Evolutionary conservation across 2,113 vertebrate genomes (phyloP).

Genomic region (Misgurnus mizolepis): DNA sequence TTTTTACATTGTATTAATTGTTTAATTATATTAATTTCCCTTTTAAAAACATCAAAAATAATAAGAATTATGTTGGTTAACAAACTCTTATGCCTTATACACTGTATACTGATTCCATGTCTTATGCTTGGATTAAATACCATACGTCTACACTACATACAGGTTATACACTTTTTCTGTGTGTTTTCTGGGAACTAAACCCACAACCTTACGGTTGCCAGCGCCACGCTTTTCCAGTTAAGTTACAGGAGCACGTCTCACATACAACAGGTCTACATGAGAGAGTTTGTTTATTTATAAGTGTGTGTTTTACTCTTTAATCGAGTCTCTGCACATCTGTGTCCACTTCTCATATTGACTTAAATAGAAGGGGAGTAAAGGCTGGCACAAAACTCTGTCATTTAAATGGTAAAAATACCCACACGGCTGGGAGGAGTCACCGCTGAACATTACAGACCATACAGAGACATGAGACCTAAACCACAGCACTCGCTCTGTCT

Average conservation of each 20-base stretch:
- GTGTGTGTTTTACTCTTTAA: conserved; percentile 51
- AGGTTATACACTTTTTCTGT: no score
- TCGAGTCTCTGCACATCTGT: conserved; percentile 69
- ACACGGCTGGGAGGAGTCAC: conserved; percentile 58
- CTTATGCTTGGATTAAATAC: no score
- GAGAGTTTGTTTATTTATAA: conserved; percentile 10
- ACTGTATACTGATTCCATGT: no score
- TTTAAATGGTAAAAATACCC: conserved; percentile 75
- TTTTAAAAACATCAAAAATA: no score
- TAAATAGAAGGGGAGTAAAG: conserved; percentile 70
- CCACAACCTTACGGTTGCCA: no score
- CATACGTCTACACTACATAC: no score
- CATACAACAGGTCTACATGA: neutral
- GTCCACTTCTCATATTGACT: conserved; percentile 58
- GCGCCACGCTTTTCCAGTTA: no score
- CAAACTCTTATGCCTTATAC: no score
- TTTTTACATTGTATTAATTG: no score
- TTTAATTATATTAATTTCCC: no score
- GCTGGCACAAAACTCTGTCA: conserved; percentile 70
- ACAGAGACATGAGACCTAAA: conserved; percentile 9
- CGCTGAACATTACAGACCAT: conserved; percentile 55
- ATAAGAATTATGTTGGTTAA: no score
- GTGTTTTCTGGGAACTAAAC: no score
- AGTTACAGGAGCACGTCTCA: neutral
- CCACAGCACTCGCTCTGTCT: conserved; percentile 10